These are phyloP conservation scores for Danio jaintianensis DNA, from an alignment of 2,797 vertebrate species.

Conservation along the genomic window DNA sequence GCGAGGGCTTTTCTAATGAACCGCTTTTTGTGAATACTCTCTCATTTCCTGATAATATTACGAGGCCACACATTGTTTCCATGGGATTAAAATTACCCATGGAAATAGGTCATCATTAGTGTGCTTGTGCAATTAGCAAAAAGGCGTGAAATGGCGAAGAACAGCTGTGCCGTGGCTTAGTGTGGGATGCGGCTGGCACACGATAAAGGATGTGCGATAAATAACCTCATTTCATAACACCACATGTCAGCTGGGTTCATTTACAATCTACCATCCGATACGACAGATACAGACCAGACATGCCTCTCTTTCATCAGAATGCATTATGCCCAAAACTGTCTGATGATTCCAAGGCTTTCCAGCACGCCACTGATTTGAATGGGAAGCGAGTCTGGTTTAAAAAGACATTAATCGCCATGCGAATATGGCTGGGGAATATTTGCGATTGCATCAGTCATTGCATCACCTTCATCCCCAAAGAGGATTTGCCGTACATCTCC, in stretches of 20 bases:
- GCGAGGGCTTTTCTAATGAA: slow-evolving; percentile 42
- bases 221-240: slow-evolving; percentile 61
- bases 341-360: slow-evolving; percentile 28
- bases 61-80: slow-evolving; percentile 57
- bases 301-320: slow-evolving; percentile 35
- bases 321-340: slow-evolving; percentile 28
- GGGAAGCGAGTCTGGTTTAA: slow-evolving; percentile 15
- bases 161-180: slow-evolving; percentile 63
- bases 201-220: slow-evolving; percentile 53
- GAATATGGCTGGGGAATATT: slow-evolving; percentile 17
- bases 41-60: slow-evolving; percentile 31
- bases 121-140: slow-evolving; percentile 62
- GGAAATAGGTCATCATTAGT: slow-evolving; percentile 63
- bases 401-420: slow-evolving; percentile 33
- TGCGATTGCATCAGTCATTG: slow-evolving; percentile 43
- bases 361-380: neutral
- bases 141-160: slow-evolving; percentile 62
- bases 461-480: slow-evolving; percentile 40
- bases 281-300: slow-evolving; percentile 36
- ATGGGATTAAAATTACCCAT: slow-evolving; percentile 62
- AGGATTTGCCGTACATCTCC: slow-evolving; percentile 53
- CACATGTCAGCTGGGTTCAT: slow-evolving; percentile 52
- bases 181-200: slow-evolving; percentile 53
- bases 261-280: slow-evolving; percentile 45
- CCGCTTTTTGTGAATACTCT: slow-evolving; percentile 29